Percentiles rank a stretch among this genome's conserved stretches.
These are phyloP conservation scores for Drosophila subquinaria DNA, from an alignment of 2,888 invertebrate genomes.

Conservation along the genomic window DNA sequence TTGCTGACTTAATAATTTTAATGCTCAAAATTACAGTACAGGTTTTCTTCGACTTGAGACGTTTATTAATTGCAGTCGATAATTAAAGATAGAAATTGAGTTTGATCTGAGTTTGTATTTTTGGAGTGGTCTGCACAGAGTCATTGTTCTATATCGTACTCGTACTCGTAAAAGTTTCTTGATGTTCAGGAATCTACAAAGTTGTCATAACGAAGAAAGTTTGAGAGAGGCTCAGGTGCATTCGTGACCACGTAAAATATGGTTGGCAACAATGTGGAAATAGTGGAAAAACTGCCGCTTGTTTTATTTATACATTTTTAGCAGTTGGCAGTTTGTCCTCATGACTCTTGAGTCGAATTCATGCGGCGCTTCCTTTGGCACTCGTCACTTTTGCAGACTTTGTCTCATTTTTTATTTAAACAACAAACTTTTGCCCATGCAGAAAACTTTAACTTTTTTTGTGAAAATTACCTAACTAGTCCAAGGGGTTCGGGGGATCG, in stretches of 20 bases:
- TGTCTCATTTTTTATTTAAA: slow-evolving; percentile 74
- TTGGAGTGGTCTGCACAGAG: background rate
- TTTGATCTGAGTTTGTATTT: slow-evolving; percentile 9
- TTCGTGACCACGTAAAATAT: slow-evolving; percentile 68
- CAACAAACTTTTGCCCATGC: slow-evolving; percentile 62
- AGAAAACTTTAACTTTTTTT: slow-evolving; percentile 54
- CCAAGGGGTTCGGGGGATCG: slow-evolving; percentile 33
- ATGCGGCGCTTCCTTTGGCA: slow-evolving; percentile 54
- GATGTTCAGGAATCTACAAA: slow-evolving; percentile 54
- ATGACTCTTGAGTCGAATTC: slow-evolving; percentile 61
- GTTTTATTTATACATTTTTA: slow-evolving; percentile 67
- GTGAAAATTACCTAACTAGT: slow-evolving; percentile 61
- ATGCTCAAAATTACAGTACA: no score
- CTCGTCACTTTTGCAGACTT: slow-evolving; percentile 66
- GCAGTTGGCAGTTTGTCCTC: slow-evolving; percentile 45
- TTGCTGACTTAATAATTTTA: background rate
- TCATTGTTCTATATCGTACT: slow-evolving; percentile 6
- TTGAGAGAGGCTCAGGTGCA: slow-evolving; percentile 50
- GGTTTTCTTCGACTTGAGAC: background rate
- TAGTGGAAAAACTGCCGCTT: slow-evolving; percentile 73
- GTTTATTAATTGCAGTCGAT: background rate
- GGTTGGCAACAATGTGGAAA: slow-evolving; percentile 64
- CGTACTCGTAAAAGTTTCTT: slow-evolving; percentile 9
- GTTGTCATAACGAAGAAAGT: slow-evolving; percentile 65
- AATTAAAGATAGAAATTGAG: background rate